Evolutionary conservation across 2,888 invertebrate genomes (phyloP), one percentile per base, ranked within the genome.

Genomic region (Mellilla xanthometata): DNA sequence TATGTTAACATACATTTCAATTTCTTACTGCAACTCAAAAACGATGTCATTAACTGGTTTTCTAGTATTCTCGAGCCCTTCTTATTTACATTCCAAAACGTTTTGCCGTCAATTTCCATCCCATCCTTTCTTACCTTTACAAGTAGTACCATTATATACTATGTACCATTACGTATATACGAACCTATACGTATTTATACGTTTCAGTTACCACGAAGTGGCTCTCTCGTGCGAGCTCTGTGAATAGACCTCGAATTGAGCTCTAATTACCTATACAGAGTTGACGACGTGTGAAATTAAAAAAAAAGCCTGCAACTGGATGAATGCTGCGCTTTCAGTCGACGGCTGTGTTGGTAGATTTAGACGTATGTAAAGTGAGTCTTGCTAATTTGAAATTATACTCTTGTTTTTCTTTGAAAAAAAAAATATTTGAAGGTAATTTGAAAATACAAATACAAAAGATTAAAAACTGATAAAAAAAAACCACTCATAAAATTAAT

Each of bases 201-300:
- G 41, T 41, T 47, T 34, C 43, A 51, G 32, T 42, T 35, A 51
- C 28, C 43, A 27, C 42, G 36, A 39, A 78, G 80, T 79, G 68
- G 68, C 75, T 69, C 71, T 70, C 81, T 77, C 76, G 48, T 56
- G 79, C 77, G 67, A 73, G 52, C 65, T 43, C 53, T 57, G 53
- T 84, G 85, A 85, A 86, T 84, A 83, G 81, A 74, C 71, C 68
- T 54, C 60, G 80, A 77, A 86, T 85, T 82, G 84, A 82, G 76
- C 81, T 76, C 85, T 88, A 88, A 88, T 88, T 88, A 86, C 81
- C 85, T 83, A 87, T 81, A 84, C 78, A 68, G 52, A 65, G 53
- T 68, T 71, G 68, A 56, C 79, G 82, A 76, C 66, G 85, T 81
- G 86, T 83, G 76, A 85, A 87, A 86, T 88, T 83, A 85, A 85